phyloP scores from a whole-genome alignment of 2,797 vertebrate species.

The Pelodytes ibericus region DNA sequence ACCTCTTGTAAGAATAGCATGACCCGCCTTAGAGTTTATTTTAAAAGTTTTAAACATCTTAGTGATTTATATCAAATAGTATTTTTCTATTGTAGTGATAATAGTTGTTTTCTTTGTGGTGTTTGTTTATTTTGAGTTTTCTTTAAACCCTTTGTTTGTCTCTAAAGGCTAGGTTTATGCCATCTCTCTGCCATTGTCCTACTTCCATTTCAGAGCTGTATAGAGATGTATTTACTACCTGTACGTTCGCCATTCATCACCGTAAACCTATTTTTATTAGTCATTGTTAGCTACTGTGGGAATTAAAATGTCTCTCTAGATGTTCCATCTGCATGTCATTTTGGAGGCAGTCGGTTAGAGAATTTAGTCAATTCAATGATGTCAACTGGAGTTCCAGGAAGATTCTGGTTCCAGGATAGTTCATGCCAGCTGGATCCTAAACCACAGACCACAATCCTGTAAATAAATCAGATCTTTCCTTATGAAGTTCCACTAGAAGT shows the following conservation, averaged over 20 bases:
- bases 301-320: conserved; percentile 6
- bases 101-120: no score
- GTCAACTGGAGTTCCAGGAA: neutral
- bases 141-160: no score
- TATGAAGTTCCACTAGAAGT: neutral
- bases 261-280: conserved; percentile 10
- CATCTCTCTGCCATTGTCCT: no score
- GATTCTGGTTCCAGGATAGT: neutral
- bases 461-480: conserved; percentile 2
- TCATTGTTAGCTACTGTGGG: conserved; percentile 1
- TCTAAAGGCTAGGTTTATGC: no score
- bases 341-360: conserved; percentile 10
- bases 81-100: no score
- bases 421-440: conserved; percentile 4
- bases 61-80: no score
- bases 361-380: neutral
- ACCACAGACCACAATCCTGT: neutral
- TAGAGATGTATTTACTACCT: neutral
- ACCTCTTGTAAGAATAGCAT: no score
- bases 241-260: neutral
- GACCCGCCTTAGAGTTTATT: no score
- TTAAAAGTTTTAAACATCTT: no score
- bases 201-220: neutral
- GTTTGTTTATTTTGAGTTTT: no score
- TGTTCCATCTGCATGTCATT: neutral